Percentiles rank a stretch among this genome's conserved stretches.
Evolutionary conservation across 2,888 invertebrate species (phyloP).

Genomic region (Agriotes lineatus): DNA sequence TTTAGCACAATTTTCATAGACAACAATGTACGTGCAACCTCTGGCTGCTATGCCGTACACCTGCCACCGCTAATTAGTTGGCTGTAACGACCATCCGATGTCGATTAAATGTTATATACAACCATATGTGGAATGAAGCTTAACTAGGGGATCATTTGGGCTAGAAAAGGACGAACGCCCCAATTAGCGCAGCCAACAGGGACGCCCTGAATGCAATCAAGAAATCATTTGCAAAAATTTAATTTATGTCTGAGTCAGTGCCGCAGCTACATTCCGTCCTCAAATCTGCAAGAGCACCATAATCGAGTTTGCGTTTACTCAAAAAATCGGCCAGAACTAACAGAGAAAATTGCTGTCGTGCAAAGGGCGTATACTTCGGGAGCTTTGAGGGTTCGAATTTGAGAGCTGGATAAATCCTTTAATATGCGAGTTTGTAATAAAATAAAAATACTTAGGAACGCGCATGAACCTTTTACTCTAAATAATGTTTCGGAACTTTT

Average conservation of each 20-base stretch:
- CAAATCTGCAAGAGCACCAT: no score
- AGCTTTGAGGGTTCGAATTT: slow-evolving; percentile 36
- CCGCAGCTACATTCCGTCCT: no score
- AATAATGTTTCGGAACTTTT: slow-evolving; percentile 61
- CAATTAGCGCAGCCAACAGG: background rate
- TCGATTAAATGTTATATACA: slow-evolving; percentile 66
- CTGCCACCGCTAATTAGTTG: slow-evolving; percentile 67
- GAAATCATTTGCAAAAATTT: background rate
- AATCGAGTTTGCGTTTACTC: no score
- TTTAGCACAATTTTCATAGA: slow-evolving; percentile 2
- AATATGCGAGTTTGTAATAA: slow-evolving; percentile 43
- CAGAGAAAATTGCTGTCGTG: slow-evolving; percentile 19
- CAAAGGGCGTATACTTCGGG: slow-evolving; percentile 30
- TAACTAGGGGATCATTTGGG: slow-evolving; percentile 9
- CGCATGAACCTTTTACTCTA: slow-evolving; percentile 55
- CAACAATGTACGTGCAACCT: slow-evolving; percentile 1
- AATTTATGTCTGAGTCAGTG: no score
- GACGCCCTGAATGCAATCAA: background rate
- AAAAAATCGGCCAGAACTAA: no score
- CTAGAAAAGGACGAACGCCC: slow-evolving; percentile 18
- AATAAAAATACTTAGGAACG: slow-evolving; percentile 46
- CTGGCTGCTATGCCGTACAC: slow-evolving; percentile 61
- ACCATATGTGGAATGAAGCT: slow-evolving; percentile 42
- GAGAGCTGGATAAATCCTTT: slow-evolving; percentile 36
- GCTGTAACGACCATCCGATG: slow-evolving; percentile 65